Evolutionary conservation across 2,113 vertebrate species (phyloP), one percentile per base, ranked within the genome.

Genomic region (Clarias gariepinus): DNA sequence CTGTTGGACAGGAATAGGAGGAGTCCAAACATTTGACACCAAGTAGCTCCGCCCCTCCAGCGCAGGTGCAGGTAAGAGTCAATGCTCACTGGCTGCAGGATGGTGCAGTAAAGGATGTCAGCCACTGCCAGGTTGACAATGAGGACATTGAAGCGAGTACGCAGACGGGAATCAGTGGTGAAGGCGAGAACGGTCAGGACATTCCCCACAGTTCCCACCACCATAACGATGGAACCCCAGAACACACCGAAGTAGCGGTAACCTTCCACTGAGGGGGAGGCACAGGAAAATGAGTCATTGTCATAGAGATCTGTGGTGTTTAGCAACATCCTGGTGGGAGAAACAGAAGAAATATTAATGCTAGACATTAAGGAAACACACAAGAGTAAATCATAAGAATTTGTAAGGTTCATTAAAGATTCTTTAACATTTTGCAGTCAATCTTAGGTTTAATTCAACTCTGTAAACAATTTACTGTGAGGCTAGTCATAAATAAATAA

Each of bases 1-100:
- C 95, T 94, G 91, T 98, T 97, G 89, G 96, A 96, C 76, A 96
- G 88, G 89, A 96, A 97, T 79, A 98, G 95, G 36, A 97, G 93
- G 74, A 97, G 88, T 47, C 96, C 96, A 4, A 97, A 97, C 87
- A 93, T 28, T 0, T 92, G 93, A 91, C 96, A 98, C 92, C 96
- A 96, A 4, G 89, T 88, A n/a, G 91, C 63, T 0, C 96, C 94
- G 0, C 91, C 91, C 66, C 97, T 94, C 96, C 97, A 97, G 64
- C 90, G 90, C 58, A 97, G 95, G 91, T 97, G 94, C 12, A 97
- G 92, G 81, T 97, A 97, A 76, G 96, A 95, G 90, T 97, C 97
- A 0, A 96, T 89, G 0, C 95, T 96, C 91, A 97, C 93, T 58
- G 97, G 97, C 92, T 97, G 96, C 28, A 98, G 94, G 5, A 96